phyloP scores from a whole-genome alignment of 2,797 vertebrate genomes.

The Sebastes steindachneri region DNA sequence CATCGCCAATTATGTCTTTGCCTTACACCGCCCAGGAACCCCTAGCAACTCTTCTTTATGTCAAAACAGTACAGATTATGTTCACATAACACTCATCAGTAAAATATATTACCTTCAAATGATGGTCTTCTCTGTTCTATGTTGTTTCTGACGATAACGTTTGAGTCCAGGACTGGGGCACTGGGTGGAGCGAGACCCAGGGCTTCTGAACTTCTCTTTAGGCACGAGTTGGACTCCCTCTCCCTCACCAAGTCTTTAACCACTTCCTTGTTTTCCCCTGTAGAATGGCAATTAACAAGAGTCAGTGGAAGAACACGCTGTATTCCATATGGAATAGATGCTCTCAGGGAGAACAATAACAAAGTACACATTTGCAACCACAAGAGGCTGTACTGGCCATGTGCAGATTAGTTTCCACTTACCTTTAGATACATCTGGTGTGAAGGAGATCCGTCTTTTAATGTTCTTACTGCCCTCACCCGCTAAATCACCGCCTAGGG shows the following conservation, averaged over 20 bases:
- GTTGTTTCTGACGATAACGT: constrained; percentile 81
- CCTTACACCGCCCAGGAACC: not conserved
- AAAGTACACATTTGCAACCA: constrained; percentile 23
- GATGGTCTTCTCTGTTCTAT: constrained; percentile 79
- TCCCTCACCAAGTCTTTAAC: constrained; percentile 82
- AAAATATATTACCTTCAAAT: constrained; percentile 85
- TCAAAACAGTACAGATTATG: not conserved
- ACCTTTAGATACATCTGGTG: constrained; percentile 90
- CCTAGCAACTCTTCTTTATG: not conserved
- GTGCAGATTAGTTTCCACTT: constrained; percentile 54
- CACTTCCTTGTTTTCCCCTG: constrained; percentile 79
- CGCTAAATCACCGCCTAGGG: constrained; percentile 85
- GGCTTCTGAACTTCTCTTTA: constrained; percentile 86
- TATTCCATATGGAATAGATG: constrained; percentile 17
- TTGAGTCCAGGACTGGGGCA: constrained; percentile 79
- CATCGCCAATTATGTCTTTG: not conserved
- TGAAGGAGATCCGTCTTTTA: constrained; percentile 93
- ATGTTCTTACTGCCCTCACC: constrained; percentile 85
- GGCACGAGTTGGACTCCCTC: constrained; percentile 83
- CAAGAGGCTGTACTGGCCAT: not conserved
- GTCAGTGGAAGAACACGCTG: constrained; percentile 62
- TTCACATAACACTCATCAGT: not conserved
- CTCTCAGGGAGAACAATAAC: constrained; percentile 45
- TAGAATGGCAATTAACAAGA: constrained; percentile 58
- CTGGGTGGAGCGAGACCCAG: constrained; percentile 82